Evolutionary conservation across 2,888 invertebrate genomes (phyloP).

Genomic region (Heliconius sara): DNA sequence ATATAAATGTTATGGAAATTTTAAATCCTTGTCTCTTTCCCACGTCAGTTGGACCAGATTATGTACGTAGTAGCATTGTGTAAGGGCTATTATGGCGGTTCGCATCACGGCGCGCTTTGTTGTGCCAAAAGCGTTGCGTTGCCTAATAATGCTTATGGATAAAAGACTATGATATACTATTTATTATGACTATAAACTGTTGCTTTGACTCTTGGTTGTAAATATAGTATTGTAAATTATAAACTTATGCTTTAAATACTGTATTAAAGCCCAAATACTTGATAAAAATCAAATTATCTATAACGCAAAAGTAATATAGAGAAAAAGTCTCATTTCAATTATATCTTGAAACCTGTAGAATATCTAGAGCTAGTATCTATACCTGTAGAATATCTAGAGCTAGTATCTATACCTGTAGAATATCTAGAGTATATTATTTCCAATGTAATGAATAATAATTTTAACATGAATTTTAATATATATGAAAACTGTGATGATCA

Average conservation of each 20-base stretch:
- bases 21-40: slow-evolving; percentile 69
- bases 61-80: slow-evolving; percentile 66
- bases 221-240: not conserved
- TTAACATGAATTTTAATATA: slow-evolving; percentile 14
- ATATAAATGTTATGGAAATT: slow-evolving; percentile 78
- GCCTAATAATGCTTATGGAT: slow-evolving; percentile 44
- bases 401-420: too few relatives aligned
- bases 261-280: not conserved
- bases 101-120: slow-evolving; percentile 60
- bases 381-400: too few relatives aligned
- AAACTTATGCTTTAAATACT: too few relatives aligned
- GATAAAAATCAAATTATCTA: not conserved
- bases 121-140: slow-evolving; percentile 53
- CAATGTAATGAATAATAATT: slow-evolving; percentile 2
- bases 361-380: too few relatives aligned
- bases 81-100: slow-evolving; percentile 60
- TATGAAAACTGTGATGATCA: not conserved
- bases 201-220: not conserved
- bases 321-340: not conserved
- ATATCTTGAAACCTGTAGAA: not conserved
- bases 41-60: slow-evolving; percentile 71
- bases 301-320: not conserved
- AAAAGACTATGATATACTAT: slow-evolving; percentile 26
- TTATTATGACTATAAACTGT: slow-evolving; percentile 11
- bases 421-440: not conserved